A percentile compares a stretch with the other conserved stretches of the same genome.
phyloP scores from a whole-genome alignment of 1,140 invertebrate species.

The Triops longicaudatus region DNA sequence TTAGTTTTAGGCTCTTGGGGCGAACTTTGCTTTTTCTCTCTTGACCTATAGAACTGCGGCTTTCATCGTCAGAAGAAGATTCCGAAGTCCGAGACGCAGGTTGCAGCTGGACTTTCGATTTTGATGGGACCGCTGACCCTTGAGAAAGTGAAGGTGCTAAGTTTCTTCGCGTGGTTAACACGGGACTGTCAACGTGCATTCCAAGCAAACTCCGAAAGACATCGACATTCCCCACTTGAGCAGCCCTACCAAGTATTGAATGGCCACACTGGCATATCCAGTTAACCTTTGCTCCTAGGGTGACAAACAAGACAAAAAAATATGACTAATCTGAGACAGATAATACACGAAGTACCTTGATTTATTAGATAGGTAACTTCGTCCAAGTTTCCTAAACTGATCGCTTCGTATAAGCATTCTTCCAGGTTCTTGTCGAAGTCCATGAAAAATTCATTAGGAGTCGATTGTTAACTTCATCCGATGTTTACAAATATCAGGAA shows the following conservation, averaged over 20 bases:
- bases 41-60: not conserved
- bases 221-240: constrained; percentile 41
- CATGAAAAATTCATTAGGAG: not conserved
- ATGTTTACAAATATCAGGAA: too few relatives aligned
- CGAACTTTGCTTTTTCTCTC: constrained; percentile 35
- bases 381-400: constrained; percentile 33
- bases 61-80: constrained; percentile 20
- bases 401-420: constrained; percentile 32
- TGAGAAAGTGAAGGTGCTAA: not conserved
- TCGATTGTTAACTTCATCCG: too few relatives aligned
- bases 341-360: constrained; percentile 30
- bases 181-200: constrained; percentile 30
- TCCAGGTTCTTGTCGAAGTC: constrained; percentile 13
- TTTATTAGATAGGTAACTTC: constrained; percentile 32
- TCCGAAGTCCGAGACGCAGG: constrained; percentile 25
- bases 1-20: constrained; percentile 33
- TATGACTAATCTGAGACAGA: not conserved
- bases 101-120: constrained; percentile 23
- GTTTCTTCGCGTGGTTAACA: constrained; percentile 26
- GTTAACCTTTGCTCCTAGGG: constrained; percentile 44
- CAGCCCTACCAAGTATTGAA: constrained; percentile 43
- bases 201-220: constrained; percentile 39
- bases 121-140: not conserved
- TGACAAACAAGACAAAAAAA: constrained; percentile 28
- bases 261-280: constrained; percentile 41